Evolutionary conservation across 2,113 vertebrate species (phyloP).

Genomic region (Ophiodon elongatus): DNA sequence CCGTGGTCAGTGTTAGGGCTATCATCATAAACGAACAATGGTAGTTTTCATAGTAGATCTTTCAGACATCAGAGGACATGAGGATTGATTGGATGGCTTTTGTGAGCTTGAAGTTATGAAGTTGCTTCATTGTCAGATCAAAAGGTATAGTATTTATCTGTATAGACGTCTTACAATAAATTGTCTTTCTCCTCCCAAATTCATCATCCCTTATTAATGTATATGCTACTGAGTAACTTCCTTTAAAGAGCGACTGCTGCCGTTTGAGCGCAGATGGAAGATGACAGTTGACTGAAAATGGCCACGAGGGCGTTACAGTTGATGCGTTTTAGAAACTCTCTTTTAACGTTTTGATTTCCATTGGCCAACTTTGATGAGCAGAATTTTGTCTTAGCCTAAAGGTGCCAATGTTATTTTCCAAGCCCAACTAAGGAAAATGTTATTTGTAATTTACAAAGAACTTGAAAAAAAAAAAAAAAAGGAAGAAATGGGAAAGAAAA

Average conservation of each 20-base stretch:
- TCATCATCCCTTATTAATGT: background rate
- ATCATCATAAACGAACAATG: background rate
- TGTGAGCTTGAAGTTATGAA: background rate
- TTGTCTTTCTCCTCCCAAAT: background rate
- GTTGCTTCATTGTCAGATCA: background rate
- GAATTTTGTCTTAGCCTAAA: background rate
- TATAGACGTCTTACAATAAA: background rate
- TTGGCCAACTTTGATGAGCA: too few relatives aligned
- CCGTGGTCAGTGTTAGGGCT: background rate
- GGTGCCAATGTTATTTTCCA: background rate
- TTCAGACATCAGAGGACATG: background rate
- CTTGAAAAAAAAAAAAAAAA: background rate
- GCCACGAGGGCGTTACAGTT: background rate
- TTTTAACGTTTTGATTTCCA: slow-evolving; percentile 15
- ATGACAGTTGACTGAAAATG: background rate
- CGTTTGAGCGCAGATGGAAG: background rate
- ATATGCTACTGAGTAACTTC: background rate
- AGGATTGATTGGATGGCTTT: background rate
- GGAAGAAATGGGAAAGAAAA: too few relatives aligned
- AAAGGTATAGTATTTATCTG: background rate
- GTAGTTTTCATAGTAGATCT: background rate
- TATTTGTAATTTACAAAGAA: background rate
- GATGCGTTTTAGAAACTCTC: background rate
- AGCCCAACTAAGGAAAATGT: background rate
- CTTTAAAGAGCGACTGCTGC: background rate